These are phyloP conservation scores for Caenorhabditis auriculariae DNA, from an alignment of 2,888 invertebrate genomes.

Conservation along the genomic window DNA sequence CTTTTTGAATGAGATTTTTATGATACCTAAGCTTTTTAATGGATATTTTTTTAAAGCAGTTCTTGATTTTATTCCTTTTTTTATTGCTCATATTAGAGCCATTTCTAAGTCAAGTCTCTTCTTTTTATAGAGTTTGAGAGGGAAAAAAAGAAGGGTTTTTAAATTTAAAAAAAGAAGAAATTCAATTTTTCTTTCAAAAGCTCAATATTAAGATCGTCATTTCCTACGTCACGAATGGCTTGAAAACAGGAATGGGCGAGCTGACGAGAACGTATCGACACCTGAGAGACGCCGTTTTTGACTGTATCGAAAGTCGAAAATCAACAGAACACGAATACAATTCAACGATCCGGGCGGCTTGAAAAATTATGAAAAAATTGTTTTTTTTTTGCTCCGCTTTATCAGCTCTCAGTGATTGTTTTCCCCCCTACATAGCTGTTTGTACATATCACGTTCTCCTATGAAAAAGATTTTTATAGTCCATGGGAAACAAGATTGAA, in stretches of 20 bases:
- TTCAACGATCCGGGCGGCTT: constrained; percentile 8
- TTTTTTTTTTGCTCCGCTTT: too few relatives aligned
- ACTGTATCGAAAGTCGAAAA: constrained; percentile 50
- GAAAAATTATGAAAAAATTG: constrained; percentile 1
- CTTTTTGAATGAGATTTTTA: background rate
- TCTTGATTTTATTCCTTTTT: too few relatives aligned
- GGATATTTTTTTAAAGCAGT: too few relatives aligned
- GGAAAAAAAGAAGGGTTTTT: background rate
- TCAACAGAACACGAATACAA: constrained; percentile 2
- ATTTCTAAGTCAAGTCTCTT: too few relatives aligned
- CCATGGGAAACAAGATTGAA: too few relatives aligned
- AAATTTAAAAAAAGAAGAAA: background rate
- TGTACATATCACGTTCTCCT: background rate
- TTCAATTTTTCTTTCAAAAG: background rate
- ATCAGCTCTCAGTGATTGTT: background rate
- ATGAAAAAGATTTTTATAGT: too few relatives aligned
- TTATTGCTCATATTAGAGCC: too few relatives aligned
- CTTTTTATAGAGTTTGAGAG: background rate
- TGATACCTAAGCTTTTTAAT: too few relatives aligned
- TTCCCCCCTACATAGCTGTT: background rate
- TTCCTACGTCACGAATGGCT: constrained; percentile 58
- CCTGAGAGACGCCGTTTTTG: constrained; percentile 53
- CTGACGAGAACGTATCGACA: constrained; percentile 57
- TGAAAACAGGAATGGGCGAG: constrained; percentile 62
- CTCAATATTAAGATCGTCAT: constrained; percentile 46